Conservation (phyloP, 92 coral and sea anemone genomes). For the Paragorgia papillata region DNA sequence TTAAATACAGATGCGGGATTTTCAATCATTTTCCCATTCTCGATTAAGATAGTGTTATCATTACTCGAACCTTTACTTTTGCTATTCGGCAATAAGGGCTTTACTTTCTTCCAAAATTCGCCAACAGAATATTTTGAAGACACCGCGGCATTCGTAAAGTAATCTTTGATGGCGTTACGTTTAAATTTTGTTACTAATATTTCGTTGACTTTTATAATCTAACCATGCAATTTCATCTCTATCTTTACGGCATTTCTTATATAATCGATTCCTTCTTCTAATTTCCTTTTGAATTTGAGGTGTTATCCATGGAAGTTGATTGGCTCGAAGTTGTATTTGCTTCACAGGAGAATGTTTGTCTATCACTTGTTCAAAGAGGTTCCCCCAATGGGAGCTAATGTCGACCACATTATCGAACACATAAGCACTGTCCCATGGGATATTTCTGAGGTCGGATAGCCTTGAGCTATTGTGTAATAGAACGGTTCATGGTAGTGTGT, state of each 20-base stretch:
- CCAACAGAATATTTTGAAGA: slow-evolving; percentile 31
- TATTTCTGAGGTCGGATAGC: no score
- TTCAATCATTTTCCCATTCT: slow-evolving; percentile 47
- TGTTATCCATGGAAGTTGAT: slow-evolving; percentile 3
- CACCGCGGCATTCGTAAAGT: slow-evolving; percentile 53
- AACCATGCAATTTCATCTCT: slow-evolving; percentile 20
- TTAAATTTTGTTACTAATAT: slow-evolving; percentile 54
- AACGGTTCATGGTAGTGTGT: no score
- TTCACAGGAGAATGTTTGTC: slow-evolving; percentile 10
- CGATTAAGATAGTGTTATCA: slow-evolving; percentile 22
- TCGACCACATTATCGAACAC: slow-evolving; percentile 9
- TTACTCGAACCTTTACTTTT: not conserved
- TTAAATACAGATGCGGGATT: slow-evolving; percentile 23
- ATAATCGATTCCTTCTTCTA: not conserved
- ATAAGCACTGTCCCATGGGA: slow-evolving; percentile 13
- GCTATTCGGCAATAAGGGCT: slow-evolving; percentile 48
- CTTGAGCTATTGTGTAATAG: no score
- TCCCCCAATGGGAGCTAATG: not conserved
- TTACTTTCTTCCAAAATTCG: slow-evolving; percentile 59
- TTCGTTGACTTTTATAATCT: slow-evolving; percentile 53
- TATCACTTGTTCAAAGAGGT: not conserved
- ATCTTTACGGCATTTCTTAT: not conserved
- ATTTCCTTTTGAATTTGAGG: slow-evolving; percentile 2
- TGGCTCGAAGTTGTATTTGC: not conserved
- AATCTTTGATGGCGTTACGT: slow-evolving; percentile 53